Evolutionary conservation across 2,113 vertebrate species (phyloP).

Genomic region (Tachysurus vachellii): DNA sequence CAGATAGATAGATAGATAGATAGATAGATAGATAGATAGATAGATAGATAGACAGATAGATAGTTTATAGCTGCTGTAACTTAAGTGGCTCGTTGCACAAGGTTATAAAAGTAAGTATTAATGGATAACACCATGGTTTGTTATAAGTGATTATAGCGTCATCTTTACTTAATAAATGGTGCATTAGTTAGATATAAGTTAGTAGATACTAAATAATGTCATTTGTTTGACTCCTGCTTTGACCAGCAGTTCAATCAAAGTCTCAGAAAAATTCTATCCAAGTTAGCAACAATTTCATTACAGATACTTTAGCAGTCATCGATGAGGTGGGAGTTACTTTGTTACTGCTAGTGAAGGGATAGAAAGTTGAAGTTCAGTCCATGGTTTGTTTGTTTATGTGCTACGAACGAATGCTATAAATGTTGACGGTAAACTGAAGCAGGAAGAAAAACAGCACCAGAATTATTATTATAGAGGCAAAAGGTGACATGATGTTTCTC

Average conservation of each 20-base stretch:
- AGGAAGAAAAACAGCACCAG: not conserved
- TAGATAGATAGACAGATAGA: not conserved
- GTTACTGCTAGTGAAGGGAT: not conserved
- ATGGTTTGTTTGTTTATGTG: not conserved
- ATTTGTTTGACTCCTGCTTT: not conserved
- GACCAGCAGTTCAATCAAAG: not conserved
- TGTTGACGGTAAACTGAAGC: not conserved
- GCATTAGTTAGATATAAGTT: not conserved
- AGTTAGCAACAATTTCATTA: not conserved
- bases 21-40: too few species aligned
- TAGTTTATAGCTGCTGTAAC: not conserved
- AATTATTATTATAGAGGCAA: not conserved
- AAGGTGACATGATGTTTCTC: not conserved
- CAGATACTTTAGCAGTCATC: not conserved
- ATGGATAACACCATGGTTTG: not conserved
- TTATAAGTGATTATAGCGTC: too few species aligned
- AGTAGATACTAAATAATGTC: not conserved
- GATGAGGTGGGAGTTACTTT: not conserved
- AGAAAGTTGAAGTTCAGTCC: not conserved
- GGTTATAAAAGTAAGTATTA: not conserved
- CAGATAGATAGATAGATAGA: too few species aligned
- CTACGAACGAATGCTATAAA: not conserved
- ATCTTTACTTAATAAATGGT: too few species aligned
- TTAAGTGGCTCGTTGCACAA: not conserved
- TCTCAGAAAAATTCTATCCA: not conserved